Conservation (phyloP, 2,888 invertebrate species). For the Clostera curtula region DNA sequence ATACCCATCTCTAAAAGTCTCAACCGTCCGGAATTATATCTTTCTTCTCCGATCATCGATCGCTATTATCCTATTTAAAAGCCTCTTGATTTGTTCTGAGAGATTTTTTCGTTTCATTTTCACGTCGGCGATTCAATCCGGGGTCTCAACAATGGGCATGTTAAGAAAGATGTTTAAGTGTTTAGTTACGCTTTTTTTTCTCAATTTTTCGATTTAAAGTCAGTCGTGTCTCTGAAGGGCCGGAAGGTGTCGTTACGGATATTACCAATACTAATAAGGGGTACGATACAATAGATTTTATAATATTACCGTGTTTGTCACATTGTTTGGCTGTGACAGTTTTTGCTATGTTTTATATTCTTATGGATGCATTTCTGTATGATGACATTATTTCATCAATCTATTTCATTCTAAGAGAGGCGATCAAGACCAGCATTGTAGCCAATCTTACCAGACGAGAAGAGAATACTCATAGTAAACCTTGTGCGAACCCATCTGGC, state of each 20-base stretch:
- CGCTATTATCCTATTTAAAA: constrained; percentile 74
- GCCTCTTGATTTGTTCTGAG: constrained; percentile 71
- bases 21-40: constrained; percentile 67
- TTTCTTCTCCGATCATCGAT: constrained; percentile 71
- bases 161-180: constrained; percentile 74
- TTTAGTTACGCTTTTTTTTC: constrained; percentile 73
- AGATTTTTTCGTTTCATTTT: constrained; percentile 56
- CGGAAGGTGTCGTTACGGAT: constrained; percentile 72
- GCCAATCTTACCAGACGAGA: too few species aligned
- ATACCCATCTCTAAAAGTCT: too few species aligned
- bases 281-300: constrained; percentile 32
- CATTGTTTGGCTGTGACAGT: too few species aligned
- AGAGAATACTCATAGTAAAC: too few species aligned
- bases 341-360: too few species aligned
- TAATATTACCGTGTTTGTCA: too few species aligned
- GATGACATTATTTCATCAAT: too few species aligned
- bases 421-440: too few species aligned
- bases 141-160: constrained; percentile 60
- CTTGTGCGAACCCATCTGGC: too few species aligned
- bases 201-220: constrained; percentile 70
- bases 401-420: too few species aligned
- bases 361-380: too few species aligned
- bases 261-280: constrained; percentile 62
- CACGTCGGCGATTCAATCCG: constrained; percentile 65
- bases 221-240: constrained; percentile 64